Evolutionary conservation across 2,113 vertebrate genomes (phyloP), one percentile per base, ranked within the genome.

Genomic region (Zosterops hypoxanthus): DNA sequence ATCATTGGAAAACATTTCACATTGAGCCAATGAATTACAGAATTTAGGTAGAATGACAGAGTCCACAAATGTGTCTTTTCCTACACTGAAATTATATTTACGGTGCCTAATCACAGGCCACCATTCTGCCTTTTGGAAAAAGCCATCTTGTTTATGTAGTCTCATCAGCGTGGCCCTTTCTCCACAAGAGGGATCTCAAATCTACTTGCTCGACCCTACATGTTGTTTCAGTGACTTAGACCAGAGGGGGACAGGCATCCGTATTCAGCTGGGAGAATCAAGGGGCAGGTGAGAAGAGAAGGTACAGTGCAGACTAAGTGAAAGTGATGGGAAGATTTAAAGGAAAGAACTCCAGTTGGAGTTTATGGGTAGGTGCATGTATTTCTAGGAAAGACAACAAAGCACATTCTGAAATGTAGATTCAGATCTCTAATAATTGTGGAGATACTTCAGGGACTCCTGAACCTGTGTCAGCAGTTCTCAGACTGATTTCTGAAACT

Each of bases 171-270:
- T 66, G n/a, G 36, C 12, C 71, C 50, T 49, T 61, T 85, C 78
- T 94, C 70, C 78, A 60, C 85, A 90, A 81, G 66, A 81, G 64
- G 44, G 79, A 90, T 93, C 44, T 56, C 55, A 95, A 63, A 96
- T 63, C 49, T 88, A 7, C 71, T 82, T 66, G 5, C 63, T 36
- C 88, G 63, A 86, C 82, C 57, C 18, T 57, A 61, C 49, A 14
- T 13, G 6, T 28, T 1, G 12, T 68, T 89, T 81, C 41, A 59
- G 26, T 53, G 34, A 24, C 36, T 63, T 33, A 34, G 42, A 59
- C n/a, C 4, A 4, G n/a, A 14, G 8, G 12, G n/a, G 16, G 39
- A 3, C 44, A 86, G 16, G 16, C 2, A 7, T 53, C 44, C 52
- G 12, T 34, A n/a, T 33, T 64, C 33, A 77, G 9, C 25, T 69